Conservation (phyloP, 2,113 vertebrate species). For the Zosterops borbonicus region DNA sequence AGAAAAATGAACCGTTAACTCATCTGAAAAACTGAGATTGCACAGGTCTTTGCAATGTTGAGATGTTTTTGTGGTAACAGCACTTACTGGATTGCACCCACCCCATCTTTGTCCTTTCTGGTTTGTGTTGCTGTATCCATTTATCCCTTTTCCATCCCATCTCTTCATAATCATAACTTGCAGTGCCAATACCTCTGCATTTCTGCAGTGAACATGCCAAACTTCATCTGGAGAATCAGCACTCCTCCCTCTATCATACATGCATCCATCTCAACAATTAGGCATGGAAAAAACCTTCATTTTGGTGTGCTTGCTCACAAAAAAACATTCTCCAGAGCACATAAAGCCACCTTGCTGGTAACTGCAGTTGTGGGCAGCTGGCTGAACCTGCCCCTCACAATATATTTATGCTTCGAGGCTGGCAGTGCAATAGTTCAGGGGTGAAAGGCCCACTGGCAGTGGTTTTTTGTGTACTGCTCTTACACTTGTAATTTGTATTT, state of each 20-base stretch:
- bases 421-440: not conserved
- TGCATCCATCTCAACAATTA: not conserved
- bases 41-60: not conserved
- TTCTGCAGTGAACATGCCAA: not conserved
- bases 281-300: not conserved
- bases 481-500: accelerated
- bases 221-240: not conserved
- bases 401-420: not conserved
- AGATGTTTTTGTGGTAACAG: not conserved
- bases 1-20: not conserved
- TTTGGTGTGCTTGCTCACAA: not conserved
- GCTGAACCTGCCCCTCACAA: not conserved
- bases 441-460: not conserved
- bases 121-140: not conserved
- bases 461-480: not conserved
- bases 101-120: not conserved
- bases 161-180: not conserved
- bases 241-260: not conserved
- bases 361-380: not conserved
- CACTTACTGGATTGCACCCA: accelerated
- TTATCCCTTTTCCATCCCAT: not conserved
- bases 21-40: not conserved
- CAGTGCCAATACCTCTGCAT: not conserved
- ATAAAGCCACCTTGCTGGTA: not conserved
- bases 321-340: not conserved